Base-by-base conservation (phyloP, 1,140 invertebrate genomes). In the Himalopsyche phryganea region DNA sequence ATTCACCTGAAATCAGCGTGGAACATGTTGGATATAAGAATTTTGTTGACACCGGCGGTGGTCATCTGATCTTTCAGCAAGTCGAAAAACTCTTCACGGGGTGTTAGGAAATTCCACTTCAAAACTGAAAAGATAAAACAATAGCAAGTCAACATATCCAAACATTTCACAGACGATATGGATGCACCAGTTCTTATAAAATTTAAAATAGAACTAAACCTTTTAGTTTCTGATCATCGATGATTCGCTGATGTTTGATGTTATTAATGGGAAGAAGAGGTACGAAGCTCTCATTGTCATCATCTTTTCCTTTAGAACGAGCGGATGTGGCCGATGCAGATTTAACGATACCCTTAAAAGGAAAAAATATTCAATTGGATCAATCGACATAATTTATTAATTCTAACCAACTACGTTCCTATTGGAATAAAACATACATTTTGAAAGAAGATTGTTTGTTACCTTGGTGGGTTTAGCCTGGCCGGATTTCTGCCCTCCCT, bases 71-170 rank as follows among this genome's bases (percentile, higher is more conserved):
- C 90, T 65, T 89, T 89, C 10, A 99, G 73, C 55, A 96, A 82
- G 20, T 96, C 91, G 14, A 94, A 88, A 76, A 97, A 98, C 68
- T 98, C 96, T 69, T 92, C 88, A 20, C 93, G 80, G 0, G 96
- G 94, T 0, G 90, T 85, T 0, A 90, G 89, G 67, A 99, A 99
- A 68, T 97, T 97, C 96, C 96, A 98, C 73, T 96, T 96, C 2
- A 98, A 76, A 1, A 90, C 85, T 78, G 61, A 38, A 59, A 59
- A 18, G 5, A 23, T 45, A 46, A 40, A 13, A 7, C n/a, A 11
- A 6, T 14, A 42, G 6, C 40, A 42, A 14, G 6, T 11, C 40
- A 6, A 14, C 40, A 9, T 9, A 6, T 9, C 14, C 40, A 42
- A 14, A 42, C 14, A 14, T 42, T 9, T 9, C 6, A 6, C 14